phyloP scores from a whole-genome alignment of 2,797 vertebrate species.

The Myripristis jacobus region DNA sequence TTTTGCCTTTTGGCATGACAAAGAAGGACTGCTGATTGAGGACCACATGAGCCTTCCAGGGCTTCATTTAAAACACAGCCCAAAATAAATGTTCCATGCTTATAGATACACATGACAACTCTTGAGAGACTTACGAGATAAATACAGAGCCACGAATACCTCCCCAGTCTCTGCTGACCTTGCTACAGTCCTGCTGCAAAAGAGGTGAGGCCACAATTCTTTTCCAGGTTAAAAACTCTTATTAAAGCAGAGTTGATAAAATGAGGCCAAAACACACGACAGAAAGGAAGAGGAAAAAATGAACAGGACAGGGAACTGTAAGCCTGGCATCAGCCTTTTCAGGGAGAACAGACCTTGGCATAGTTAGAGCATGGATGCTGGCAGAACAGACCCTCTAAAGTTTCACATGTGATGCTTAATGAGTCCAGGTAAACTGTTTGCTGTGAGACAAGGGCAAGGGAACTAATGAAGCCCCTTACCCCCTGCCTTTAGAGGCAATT shows the following conservation, averaged over 20 bases:
- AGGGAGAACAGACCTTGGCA: conserved; percentile 42
- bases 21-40: not conserved
- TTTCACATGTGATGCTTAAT: conserved; percentile 62
- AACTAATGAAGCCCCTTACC: conserved; percentile 47
- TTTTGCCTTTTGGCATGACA: conserved; percentile 15
- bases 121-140: not conserved
- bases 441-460: conserved; percentile 41
- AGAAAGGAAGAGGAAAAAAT: conserved; percentile 17
- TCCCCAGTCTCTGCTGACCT: conserved; percentile 17
- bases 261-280: not conserved
- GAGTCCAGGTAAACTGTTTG: conserved; percentile 65
- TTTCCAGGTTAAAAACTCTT: conserved; percentile 13
- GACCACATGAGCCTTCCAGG: conserved; percentile 11
- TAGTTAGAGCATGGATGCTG: conserved; percentile 31
- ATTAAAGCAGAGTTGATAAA: conserved; percentile 21
- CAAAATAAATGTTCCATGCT: conserved; percentile 16
- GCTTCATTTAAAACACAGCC: conserved; percentile 12
- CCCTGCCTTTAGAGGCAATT: conserved; percentile 44
- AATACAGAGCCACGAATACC: not conserved
- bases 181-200: not conserved
- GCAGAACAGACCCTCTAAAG: conserved; percentile 47
- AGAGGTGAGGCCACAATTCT: not conserved
- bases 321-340: conserved; percentile 47
- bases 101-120: conserved; percentile 15
- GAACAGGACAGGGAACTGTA: conserved; percentile 5